phyloP scores from a whole-genome alignment of 2,113 vertebrate genomes.

The Opisthocomus hoazin region DNA sequence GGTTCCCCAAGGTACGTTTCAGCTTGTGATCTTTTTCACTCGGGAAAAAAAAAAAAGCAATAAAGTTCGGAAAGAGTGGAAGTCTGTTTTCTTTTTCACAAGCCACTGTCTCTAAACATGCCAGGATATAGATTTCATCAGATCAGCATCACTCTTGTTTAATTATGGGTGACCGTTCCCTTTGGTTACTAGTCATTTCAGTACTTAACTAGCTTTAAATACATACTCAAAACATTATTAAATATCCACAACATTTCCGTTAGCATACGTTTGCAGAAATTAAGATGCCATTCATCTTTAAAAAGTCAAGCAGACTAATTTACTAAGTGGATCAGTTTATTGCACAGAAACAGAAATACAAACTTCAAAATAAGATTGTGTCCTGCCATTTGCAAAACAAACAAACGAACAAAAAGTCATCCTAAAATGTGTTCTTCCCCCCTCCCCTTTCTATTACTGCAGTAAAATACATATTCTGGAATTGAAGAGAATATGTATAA shows the following conservation, averaged over 20 bases:
- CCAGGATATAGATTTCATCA: constrained; percentile 63
- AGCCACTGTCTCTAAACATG: constrained; percentile 35
- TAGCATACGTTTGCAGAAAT: constrained; percentile 52
- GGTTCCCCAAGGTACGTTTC: constrained; percentile 54
- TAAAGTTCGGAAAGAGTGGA: constrained; percentile 46
- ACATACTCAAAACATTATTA: constrained; percentile 49
- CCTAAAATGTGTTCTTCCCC: background rate
- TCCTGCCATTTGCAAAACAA: background rate
- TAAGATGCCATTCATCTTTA: constrained; percentile 56
- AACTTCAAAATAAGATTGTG: background rate
- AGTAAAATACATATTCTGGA: background rate
- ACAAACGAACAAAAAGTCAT: background rate
- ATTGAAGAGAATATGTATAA: background rate
- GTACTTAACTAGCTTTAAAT: constrained; percentile 55
- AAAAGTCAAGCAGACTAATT: constrained; percentile 50
- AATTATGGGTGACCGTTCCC: constrained; percentile 67
- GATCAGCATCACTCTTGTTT: constrained; percentile 61
- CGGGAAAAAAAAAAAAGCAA: constrained; percentile 1
- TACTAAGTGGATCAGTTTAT: constrained; percentile 22
- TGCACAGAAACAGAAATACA: constrained; percentile 9
- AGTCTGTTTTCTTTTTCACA: constrained; percentile 59
- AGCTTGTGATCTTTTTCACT: constrained; percentile 64
- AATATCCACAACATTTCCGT: constrained; percentile 18
- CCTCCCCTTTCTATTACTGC: accelerated
- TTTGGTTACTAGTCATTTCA: constrained; percentile 69